These are phyloP conservation scores for Hydraecia micacea DNA, from an alignment of 2,888 invertebrate species.

Conservation along the genomic window DNA sequence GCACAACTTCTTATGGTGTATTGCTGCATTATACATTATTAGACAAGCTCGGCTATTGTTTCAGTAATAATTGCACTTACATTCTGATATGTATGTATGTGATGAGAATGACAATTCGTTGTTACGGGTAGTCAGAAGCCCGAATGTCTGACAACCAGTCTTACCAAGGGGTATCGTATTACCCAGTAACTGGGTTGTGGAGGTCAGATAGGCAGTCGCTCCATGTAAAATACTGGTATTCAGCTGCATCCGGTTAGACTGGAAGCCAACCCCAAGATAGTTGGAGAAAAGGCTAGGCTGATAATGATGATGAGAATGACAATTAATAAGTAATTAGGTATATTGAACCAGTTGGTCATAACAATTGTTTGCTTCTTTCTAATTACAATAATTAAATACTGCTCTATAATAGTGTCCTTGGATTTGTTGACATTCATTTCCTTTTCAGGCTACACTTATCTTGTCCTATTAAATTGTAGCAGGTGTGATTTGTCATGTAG, in stretches of 20 bases:
- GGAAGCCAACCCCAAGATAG: no score
- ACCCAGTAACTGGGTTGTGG: no score
- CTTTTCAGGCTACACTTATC: neutral
- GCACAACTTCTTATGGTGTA: neutral
- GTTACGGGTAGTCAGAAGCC: no score
- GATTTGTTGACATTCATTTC: neutral
- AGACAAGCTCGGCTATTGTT: neutral
- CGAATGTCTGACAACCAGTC: no score
- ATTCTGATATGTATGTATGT: neutral
- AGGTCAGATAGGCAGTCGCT: no score
- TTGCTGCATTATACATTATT: neutral
- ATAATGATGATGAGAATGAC: constrained; percentile 6
- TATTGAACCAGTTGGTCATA: neutral
- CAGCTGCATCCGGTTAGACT: no score
- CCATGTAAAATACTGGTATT: no score
- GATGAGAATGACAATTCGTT: constrained; percentile 4
- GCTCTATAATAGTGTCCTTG: neutral
- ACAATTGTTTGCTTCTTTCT: constrained; percentile 1
- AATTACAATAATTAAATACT: neutral
- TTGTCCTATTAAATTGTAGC: neutral
- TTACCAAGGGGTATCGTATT: no score
- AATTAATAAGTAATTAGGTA: constrained; percentile 14
- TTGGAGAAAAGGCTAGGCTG: no score
- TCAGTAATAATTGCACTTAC: constrained; percentile 4
- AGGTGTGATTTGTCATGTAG: constrained; percentile 82